Evolutionary conservation across 2,888 invertebrate genomes (phyloP).

Genomic region (Drosophila yooni): DNA sequence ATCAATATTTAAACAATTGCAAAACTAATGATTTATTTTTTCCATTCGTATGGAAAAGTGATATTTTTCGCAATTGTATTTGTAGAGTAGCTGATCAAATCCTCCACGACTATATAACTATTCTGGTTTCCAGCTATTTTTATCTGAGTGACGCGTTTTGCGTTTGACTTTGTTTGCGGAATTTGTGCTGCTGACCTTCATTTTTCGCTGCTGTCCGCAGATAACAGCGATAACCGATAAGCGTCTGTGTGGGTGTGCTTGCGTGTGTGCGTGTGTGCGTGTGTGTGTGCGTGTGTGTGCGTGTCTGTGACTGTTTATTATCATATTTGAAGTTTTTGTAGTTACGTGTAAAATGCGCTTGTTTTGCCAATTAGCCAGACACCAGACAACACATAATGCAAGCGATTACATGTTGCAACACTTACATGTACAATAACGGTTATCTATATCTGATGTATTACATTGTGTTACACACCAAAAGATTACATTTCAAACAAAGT

Average conservation of each 20-base stretch:
- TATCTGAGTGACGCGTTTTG: slow-evolving; percentile 59
- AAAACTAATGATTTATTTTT: neutral
- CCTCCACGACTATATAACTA: slow-evolving; percentile 3
- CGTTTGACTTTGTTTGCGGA: slow-evolving; percentile 44
- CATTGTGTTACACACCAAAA: neutral
- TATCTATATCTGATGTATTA: slow-evolving; percentile 21
- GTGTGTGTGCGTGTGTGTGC: slow-evolving; percentile 9
- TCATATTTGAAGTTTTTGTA: slow-evolving; percentile 49
- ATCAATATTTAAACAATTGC: neutral
- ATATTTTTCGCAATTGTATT: too few relatives aligned
- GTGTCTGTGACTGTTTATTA: slow-evolving; percentile 48
- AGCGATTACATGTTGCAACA: slow-evolving; percentile 19
- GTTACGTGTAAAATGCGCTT: slow-evolving; percentile 45
- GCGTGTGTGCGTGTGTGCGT: slow-evolving; percentile 4
- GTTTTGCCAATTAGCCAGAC: slow-evolving; percentile 37
- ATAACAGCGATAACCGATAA: slow-evolving; percentile 66
- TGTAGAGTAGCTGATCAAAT: neutral
- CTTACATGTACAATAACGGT: slow-evolving; percentile 4
- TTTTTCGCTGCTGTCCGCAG: slow-evolving; percentile 64
- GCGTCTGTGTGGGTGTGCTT: slow-evolving; percentile 19
- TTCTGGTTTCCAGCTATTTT: slow-evolving; percentile 45
- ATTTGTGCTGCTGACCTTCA: slow-evolving; percentile 83
- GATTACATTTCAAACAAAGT: slow-evolving; percentile 18
- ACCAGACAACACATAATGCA: slow-evolving; percentile 29
- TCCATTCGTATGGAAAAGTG: neutral